These are phyloP conservation scores for Rhopilema esculentum DNA, from an alignment of 30 jellyfish, hydroid and myxozoan genomes.

Conservation along the genomic window DNA sequence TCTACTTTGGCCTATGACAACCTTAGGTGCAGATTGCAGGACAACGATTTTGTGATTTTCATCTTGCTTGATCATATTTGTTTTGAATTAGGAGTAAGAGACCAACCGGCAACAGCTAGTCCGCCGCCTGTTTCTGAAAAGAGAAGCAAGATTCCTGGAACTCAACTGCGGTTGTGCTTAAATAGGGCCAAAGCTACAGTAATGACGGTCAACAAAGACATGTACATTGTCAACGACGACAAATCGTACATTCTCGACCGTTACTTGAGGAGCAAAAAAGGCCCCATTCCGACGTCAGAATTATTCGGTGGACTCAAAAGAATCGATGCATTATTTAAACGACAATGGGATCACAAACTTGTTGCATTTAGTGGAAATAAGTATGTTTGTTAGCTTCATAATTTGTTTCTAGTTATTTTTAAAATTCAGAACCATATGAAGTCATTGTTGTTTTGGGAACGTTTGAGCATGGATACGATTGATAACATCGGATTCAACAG, in stretches of 20 bases:
- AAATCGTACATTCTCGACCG: slow-evolving; percentile 45
- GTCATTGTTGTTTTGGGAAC: too few relatives aligned
- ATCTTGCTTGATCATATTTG: background rate
- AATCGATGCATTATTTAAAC: slow-evolving; percentile 59
- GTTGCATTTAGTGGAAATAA: slow-evolving; percentile 58
- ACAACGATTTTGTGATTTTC: too few relatives aligned
- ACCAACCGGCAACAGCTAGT: background rate
- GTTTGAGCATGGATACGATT: too few relatives aligned
- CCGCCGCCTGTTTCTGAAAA: background rate
- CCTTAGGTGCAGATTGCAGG: too few relatives aligned
- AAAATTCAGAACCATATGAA: too few relatives aligned
- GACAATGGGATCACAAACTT: slow-evolving; percentile 64
- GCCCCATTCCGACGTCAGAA: slow-evolving; percentile 52
- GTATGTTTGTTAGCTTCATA: slow-evolving; percentile 42
- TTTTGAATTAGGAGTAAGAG: background rate
- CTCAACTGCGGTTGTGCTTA: slow-evolving; percentile 7
- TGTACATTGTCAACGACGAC: slow-evolving; percentile 57
- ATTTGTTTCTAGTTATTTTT: too few relatives aligned
- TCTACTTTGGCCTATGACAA: too few relatives aligned
- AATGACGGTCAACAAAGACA: slow-evolving; percentile 41
- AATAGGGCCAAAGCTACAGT: slow-evolving; percentile 17
- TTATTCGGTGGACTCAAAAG: slow-evolving; percentile 49
- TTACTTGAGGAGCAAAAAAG: slow-evolving; percentile 30
- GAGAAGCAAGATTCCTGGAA: background rate
- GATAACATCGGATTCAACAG: too few relatives aligned